Evolutionary conservation across 2,888 invertebrate genomes (phyloP).

Genomic region (Calameuta filiformis): DNA sequence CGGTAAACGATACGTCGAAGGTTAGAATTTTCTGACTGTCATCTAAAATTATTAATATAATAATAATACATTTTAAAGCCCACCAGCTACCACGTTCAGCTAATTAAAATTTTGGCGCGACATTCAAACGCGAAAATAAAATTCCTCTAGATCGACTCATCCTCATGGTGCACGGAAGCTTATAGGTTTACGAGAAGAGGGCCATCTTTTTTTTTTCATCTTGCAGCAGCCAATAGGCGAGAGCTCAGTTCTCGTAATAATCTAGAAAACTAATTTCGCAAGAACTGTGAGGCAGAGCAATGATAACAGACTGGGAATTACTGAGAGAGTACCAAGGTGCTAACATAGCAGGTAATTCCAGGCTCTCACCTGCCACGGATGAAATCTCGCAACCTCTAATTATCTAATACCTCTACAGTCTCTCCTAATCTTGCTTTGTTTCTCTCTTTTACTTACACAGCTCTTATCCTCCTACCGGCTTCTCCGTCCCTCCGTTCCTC

Average conservation of each 20-base stretch:
- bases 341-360: neutral
- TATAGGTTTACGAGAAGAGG: neutral
- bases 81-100: neutral
- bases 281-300: conserved; percentile 26
- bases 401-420: neutral
- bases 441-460: neutral
- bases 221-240: neutral
- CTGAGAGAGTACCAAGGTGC: conserved; percentile 5
- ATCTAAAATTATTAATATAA: neutral
- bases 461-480: neutral
- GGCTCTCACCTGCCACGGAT: neutral
- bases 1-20: neutral
- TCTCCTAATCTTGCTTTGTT: neutral
- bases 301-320: conserved; percentile 27
- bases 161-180: neutral
- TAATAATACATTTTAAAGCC: neutral
- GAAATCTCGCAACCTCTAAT: neutral
- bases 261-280: conserved; percentile 43
- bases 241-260: conserved; percentile 23
- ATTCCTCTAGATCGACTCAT: neutral
- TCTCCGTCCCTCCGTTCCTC: too few species aligned
- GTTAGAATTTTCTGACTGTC: neutral
- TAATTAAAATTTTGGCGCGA: neutral
- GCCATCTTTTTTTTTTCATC: neutral
- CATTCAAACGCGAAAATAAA: neutral